Evolutionary conservation across 1,140 invertebrate genomes (phyloP).

Genomic region (Pachyrhynchus sulphureomaculatus): DNA sequence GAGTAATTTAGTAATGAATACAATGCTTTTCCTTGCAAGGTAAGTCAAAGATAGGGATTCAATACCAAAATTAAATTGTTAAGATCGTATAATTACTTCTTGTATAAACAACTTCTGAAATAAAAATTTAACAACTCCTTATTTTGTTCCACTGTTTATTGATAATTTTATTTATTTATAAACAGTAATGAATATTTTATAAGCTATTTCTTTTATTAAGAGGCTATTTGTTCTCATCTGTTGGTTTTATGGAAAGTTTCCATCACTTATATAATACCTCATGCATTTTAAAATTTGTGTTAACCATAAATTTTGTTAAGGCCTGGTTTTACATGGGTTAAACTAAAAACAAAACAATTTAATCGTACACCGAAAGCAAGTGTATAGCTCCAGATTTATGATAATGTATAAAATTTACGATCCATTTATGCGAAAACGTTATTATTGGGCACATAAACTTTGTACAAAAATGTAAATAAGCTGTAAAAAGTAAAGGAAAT

Average conservation of each 20-base stretch:
- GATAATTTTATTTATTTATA: background rate
- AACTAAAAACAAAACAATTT: conserved; percentile 20
- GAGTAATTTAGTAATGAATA: no score
- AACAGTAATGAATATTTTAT: background rate
- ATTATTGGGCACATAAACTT: conserved; percentile 11
- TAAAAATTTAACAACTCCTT: no score
- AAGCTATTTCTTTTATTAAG: background rate
- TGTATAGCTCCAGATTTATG: conserved; percentile 11
- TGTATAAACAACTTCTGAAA: no score
- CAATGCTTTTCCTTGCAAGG: no score
- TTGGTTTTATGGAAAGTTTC: background rate
- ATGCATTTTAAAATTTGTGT: conserved; percentile 18
- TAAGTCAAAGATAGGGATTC: no score
- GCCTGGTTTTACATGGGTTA: conserved; percentile 10
- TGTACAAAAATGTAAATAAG: conserved; percentile 19
- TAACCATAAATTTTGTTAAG: conserved; percentile 6
- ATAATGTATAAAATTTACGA: conserved; percentile 18
- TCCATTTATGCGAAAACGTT: conserved; percentile 18
- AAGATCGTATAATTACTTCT: no score
- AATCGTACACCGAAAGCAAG: conserved; percentile 10
- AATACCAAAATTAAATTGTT: no score
- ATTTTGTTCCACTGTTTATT: background rate
- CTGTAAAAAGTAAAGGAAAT: conserved; percentile 10
- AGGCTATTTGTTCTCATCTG: conserved; percentile 1
- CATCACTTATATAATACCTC: conserved; percentile 12